Conservation (phyloP, 1,140 invertebrate species). For the Drosophila erecta region DNA sequence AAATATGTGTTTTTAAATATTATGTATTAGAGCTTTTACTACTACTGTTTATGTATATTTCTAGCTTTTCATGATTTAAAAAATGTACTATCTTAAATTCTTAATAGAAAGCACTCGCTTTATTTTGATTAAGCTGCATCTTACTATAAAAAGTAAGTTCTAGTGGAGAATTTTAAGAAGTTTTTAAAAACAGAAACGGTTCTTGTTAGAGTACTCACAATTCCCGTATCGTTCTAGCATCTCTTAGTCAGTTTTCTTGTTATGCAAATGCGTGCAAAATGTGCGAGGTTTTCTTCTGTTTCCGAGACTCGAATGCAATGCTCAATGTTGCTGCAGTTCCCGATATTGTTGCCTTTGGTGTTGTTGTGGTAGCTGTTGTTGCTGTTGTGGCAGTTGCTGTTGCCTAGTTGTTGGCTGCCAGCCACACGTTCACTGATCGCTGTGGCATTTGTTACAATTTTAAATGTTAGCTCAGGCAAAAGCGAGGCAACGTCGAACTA, state of each 20-base stretch:
- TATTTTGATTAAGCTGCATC: too few relatives aligned
- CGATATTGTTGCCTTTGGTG: slow-evolving; percentile 7
- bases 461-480: slow-evolving; percentile 79
- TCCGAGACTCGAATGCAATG: slow-evolving; percentile 38
- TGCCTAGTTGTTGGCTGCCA: slow-evolving; percentile 62
- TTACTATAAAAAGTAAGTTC: too few relatives aligned
- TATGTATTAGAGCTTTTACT: too few relatives aligned
- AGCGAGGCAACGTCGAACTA: slow-evolving; percentile 46
- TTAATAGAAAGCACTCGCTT: too few relatives aligned
- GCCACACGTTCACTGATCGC: slow-evolving; percentile 75
- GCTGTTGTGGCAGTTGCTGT: slow-evolving; percentile 15
- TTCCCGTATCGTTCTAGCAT: slow-evolving; percentile 21
- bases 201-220: slow-evolving; percentile 41
- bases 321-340: slow-evolving; percentile 40
- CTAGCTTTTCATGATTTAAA: too few relatives aligned
- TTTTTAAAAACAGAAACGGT: background rate
- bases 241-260: slow-evolving; percentile 52
- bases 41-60: too few relatives aligned
- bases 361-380: slow-evolving; percentile 4
- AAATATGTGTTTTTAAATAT: too few relatives aligned
- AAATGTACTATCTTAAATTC: too few relatives aligned
- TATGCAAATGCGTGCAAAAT: slow-evolving; percentile 82
- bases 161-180: too few relatives aligned
- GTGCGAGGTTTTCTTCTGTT: slow-evolving; percentile 71
- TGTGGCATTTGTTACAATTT: slow-evolving; percentile 83